These are phyloP conservation scores for Phymorhynchus buccinoides DNA, from an alignment of 1,140 invertebrate species.

Conservation along the genomic window DNA sequence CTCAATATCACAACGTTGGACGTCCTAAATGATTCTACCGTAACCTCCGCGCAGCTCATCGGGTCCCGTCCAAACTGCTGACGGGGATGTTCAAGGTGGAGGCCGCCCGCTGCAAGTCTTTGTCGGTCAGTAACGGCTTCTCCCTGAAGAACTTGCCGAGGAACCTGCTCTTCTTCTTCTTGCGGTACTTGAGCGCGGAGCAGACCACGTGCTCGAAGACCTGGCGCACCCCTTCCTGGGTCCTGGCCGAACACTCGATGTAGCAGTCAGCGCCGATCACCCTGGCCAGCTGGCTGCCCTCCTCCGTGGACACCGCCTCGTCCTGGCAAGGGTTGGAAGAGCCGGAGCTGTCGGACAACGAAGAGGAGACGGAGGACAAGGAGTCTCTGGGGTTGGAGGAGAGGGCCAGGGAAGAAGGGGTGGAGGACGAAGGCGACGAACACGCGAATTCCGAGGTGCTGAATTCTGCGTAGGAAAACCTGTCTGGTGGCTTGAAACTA, in stretches of 20 bases:
- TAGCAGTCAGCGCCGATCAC: constrained; percentile 85
- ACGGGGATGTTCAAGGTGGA: background rate
- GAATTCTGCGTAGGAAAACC: no score
- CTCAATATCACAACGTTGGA: no score
- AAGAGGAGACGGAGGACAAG: background rate
- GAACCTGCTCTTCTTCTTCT: constrained; percentile 59
- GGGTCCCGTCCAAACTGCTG: no score
- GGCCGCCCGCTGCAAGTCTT: background rate
- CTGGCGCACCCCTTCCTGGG: constrained; percentile 91
- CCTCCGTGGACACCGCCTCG: constrained; percentile 82
- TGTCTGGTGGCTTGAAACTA: no score
- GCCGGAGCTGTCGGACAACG: background rate
- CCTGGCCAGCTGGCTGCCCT: constrained; percentile 83
- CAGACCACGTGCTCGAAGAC: constrained; percentile 90
- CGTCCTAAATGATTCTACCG: no score
- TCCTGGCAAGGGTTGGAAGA: constrained; percentile 79
- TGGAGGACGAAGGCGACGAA: background rate
- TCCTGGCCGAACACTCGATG: constrained; percentile 91
- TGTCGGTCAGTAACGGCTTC: background rate
- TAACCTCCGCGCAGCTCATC: no score
- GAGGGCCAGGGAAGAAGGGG: background rate
- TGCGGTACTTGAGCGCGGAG: constrained; percentile 77
- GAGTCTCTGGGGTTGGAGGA: background rate
- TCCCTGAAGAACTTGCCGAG: constrained; percentile 46
- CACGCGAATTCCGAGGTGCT: background rate